Evolutionary conservation across 2,113 vertebrate genomes (phyloP), one percentile per base, ranked within the genome.

Genomic region (Meriones unguiculatus): DNA sequence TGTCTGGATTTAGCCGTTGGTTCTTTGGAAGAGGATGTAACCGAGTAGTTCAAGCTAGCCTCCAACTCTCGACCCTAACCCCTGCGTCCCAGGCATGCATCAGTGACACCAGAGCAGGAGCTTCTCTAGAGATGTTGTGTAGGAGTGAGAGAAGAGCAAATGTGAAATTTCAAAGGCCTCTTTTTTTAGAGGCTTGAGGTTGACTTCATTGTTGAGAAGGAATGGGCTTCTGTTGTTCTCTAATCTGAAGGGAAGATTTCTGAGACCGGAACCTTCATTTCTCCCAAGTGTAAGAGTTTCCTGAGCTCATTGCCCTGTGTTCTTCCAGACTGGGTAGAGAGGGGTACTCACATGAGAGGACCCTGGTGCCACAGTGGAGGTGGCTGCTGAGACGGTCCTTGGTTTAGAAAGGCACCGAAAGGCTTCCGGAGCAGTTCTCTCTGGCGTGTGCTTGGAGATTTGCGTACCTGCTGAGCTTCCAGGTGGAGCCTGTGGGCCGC

Each of bases 211-310:
- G 10, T 69, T 87, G 54, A 52, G 32, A 87, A 91, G 14, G 30
- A 12, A 25, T 86, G 35, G 15, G 32, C 80, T 92, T 94, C 70
- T 96, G 57, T 73, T 91, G 11, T 54, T 92, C 20, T 94, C 94
- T 92, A 73, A 69, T 35, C 50, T 18, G 3, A 89, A 94, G 35
- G 75, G 38, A 96, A 25, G 67, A 52, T 90, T 95, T 95, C 89
- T 95, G 52, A 94, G 65, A 70, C n/a, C 6, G 92, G 75, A 67
- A 57, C 41, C 28, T 93, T 94, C 50, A 57, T 91, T 52, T 93
- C 84, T 95, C 91, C 67, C 20, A 62, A 41, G 32, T 87, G 8
- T 30, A 87, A 50, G 81, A 52, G 46, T 95, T 93, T 62, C 32
- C 78, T 89, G 50, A 96, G 54, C 38, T 30, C 15, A 64, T 30